Conservation (phyloP, 2,113 vertebrate species). For the Eurypyga helias region DNA sequence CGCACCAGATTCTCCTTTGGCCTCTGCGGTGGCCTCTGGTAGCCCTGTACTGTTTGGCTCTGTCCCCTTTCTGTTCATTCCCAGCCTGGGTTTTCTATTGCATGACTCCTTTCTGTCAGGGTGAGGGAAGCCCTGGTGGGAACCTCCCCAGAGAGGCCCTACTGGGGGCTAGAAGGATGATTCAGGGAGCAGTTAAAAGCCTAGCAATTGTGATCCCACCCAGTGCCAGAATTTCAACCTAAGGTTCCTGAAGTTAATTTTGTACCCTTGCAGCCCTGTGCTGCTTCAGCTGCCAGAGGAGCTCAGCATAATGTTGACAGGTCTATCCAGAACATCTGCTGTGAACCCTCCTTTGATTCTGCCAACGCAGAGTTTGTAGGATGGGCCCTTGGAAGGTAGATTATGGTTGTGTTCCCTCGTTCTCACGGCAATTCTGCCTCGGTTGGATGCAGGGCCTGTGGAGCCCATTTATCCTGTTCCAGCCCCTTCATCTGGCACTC, state of each 20-base stretch:
- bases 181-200: not conserved
- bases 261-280: not conserved
- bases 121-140: not conserved
- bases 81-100: not conserved
- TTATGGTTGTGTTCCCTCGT: not conserved
- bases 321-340: conserved; percentile 37
- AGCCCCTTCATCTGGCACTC: conserved; percentile 48
- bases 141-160: not conserved
- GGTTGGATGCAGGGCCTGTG: not conserved
- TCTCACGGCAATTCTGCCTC: not conserved
- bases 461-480: conserved; percentile 48
- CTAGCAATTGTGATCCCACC: not conserved
- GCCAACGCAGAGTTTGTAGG: not conserved
- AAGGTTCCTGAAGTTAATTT: conserved; percentile 13
- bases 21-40: not conserved
- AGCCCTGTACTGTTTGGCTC: not conserved
- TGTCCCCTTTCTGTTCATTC: not conserved
- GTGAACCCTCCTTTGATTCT: not conserved
- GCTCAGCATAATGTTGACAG: not conserved
- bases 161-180: not conserved
- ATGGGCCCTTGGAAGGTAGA: not conserved
- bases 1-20: not conserved
- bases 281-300: not conserved
- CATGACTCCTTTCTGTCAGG: not conserved
- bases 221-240: not conserved